Percentiles rank a stretch among this genome's conserved stretches.
Conservation (phyloP, 2,888 invertebrate species). For the Tuta absoluta region DNA sequence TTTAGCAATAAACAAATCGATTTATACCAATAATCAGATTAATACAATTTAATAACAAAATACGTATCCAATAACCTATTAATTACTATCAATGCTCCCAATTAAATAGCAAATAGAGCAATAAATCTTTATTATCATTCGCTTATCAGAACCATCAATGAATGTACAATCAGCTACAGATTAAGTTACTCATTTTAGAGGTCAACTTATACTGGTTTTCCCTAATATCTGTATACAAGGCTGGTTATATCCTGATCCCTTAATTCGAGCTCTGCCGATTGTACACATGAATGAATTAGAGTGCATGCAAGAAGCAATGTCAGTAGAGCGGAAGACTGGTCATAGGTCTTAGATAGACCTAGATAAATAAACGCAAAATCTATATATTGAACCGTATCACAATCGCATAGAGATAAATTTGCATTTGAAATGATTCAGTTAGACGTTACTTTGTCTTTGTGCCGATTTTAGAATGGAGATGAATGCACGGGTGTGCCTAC, state of each 20-base stretch:
- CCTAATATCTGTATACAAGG: too few relatives aligned
- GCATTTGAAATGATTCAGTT: not conserved
- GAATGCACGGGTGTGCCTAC: not conserved
- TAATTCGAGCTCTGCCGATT: too few relatives aligned
- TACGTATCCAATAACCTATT: constrained; percentile 13
- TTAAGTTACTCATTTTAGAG: too few relatives aligned
- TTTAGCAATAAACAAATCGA: constrained; percentile 15
- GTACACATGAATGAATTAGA: constrained; percentile 46
- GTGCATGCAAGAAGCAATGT: constrained; percentile 48
- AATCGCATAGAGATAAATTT: constrained; percentile 11
- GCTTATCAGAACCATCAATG: constrained; percentile 37
- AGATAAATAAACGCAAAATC: constrained; percentile 14
- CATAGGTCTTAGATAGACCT: constrained; percentile 43
- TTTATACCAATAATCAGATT: constrained; percentile 23
- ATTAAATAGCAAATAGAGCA: constrained; percentile 18
- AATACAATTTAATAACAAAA: constrained; percentile 12
- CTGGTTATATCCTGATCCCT: too few relatives aligned
- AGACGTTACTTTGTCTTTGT: constrained; percentile 2
- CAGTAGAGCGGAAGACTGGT: constrained; percentile 65
- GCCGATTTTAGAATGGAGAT: not conserved
- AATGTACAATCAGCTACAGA: constrained; percentile 26
- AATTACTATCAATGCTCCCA: constrained; percentile 10
- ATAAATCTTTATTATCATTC: constrained; percentile 18
- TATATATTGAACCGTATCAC: not conserved
- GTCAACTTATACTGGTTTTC: too few relatives aligned